Conservation (phyloP, 2,797 vertebrate species). For the Carapus acus region DNA sequence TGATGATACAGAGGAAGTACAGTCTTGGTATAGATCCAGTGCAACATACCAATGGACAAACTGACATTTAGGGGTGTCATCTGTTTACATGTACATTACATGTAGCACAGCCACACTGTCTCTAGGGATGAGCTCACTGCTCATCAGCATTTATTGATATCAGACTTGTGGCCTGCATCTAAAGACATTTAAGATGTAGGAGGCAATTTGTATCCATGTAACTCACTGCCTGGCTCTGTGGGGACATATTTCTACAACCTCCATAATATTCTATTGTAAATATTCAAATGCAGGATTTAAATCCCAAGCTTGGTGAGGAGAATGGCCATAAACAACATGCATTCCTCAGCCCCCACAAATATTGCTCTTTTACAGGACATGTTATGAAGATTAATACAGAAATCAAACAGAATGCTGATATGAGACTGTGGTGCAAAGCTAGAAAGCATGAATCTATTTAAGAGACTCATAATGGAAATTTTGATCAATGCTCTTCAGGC, state of each 20-base stretch:
- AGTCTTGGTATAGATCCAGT: too few species aligned
- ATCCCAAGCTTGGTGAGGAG: conserved; percentile 88
- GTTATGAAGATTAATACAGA: conserved; percentile 77
- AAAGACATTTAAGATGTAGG: conserved; percentile 67
- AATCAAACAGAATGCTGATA: conserved; percentile 65
- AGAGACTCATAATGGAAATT: conserved; percentile 60
- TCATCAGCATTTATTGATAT: conserved; percentile 51
- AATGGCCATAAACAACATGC: conserved; percentile 85
- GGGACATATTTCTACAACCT: conserved; percentile 86
- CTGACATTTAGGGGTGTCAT: too few species aligned
- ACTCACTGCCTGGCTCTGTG: conserved; percentile 69
- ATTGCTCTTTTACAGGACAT: conserved; percentile 72
- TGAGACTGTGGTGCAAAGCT: conserved; percentile 48
- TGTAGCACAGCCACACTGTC: conserved; percentile 26
- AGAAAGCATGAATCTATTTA: conserved; percentile 65
- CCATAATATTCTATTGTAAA: conserved; percentile 98
- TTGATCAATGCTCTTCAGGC: conserved; percentile 61
- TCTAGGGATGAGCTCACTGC: conserved; percentile 34
- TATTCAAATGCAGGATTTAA: conserved; percentile 98
- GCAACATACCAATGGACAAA: too few species aligned
- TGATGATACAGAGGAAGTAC: too few species aligned
- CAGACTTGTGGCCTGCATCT: conserved; percentile 64
- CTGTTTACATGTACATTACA: too few species aligned
- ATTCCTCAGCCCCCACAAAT: conserved; percentile 66
- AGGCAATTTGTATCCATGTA: conserved; percentile 69